Base-by-base conservation (phyloP, 2,113 vertebrate genomes). In the Cyprinodon tularosa region DNA sequence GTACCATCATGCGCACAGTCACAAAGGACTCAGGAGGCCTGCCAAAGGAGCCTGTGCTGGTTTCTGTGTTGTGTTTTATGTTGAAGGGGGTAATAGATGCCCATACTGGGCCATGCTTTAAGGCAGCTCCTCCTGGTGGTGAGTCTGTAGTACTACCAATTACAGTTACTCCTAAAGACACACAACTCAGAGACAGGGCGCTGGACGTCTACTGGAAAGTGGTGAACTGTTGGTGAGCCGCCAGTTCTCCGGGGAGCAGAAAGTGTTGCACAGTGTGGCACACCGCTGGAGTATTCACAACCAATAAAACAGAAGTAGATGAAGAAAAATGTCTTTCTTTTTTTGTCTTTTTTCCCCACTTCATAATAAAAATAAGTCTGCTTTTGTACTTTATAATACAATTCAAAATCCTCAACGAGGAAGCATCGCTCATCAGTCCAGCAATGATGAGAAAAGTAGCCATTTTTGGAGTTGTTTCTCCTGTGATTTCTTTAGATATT, bases 351-450 rank as follows among this genome's bases (percentile, higher is more conserved):
- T 91, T 96, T 94, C 64, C 95, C 95, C 95, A 95, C 95, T 95
- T 96, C 94, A 94, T 98, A 96, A 98, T 98, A 99, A 99, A 95
- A 99, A 99, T 98, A 98, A 96, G 96, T 97, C 90, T 84, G 89
- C 96, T 91, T 98, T 96, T 98, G 95, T 98, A 98, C 96, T 96
- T 97, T 98, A 98, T 97, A 98, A 98, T 98, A 98, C 96, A 96
- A 96, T 98, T 97, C 96, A 95, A 97, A 95, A 96, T 97, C 96
- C 97, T 96, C 96, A 95, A 95, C 95, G 94, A 95, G 96, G 96
- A 94, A 96, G 96, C 95, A 95, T 96, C 90, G 90, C 95, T 95
- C 94, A 96, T 95, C 94, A 96, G 97, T 98, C 95, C 96, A 91
- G 94, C 95, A 94, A 59, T 91, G 95, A 94, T 93, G 79, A 82